Percentiles rank a stretch among this genome's conserved stretches.
These are phyloP conservation scores for Drosophila nasuta DNA, from an alignment of 1,140 invertebrate genomes.

Conservation along the genomic window DNA sequence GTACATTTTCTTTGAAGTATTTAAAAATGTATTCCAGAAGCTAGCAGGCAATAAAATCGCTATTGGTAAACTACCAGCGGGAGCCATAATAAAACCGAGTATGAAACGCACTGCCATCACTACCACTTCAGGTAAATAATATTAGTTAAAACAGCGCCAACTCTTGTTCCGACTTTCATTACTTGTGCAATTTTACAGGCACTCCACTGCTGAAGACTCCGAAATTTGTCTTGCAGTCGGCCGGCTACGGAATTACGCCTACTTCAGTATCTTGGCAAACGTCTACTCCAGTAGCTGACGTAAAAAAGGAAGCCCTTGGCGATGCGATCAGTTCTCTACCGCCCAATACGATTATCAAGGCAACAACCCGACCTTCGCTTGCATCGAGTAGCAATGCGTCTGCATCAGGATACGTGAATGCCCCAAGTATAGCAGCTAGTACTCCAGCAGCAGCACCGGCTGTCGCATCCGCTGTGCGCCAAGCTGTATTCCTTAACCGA, in stretches of 20 bases:
- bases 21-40: slow-evolving; percentile 34
- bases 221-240: slow-evolving; percentile 60
- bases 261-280: slow-evolving; percentile 34
- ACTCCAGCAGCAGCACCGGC: slow-evolving; percentile 15
- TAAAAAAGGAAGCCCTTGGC: slow-evolving; percentile 49
- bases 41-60: slow-evolving; percentile 47
- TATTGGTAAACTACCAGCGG: slow-evolving; percentile 62
- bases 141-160: no score
- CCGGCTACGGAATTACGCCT: slow-evolving; percentile 6
- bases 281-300: not conserved
- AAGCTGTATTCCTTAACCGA: slow-evolving; percentile 73
- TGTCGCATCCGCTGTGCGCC: slow-evolving; percentile 59
- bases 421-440: slow-evolving; percentile 1
- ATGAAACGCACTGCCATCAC: slow-evolving; percentile 61
- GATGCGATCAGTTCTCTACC: slow-evolving; percentile 73
- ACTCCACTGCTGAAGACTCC: slow-evolving; percentile 51
- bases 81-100: slow-evolving; percentile 50
- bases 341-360: slow-evolving; percentile 78
- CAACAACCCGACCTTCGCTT: slow-evolving; percentile 46
- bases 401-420: not conserved
- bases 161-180: not conserved
- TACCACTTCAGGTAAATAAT: slow-evolving; percentile 20
- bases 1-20: not conserved
- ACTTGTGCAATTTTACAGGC: not conserved
- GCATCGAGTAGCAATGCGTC: not conserved